Base-by-base conservation (phyloP, 2,888 invertebrate genomes). In the Lydus trimaculatus region DNA sequence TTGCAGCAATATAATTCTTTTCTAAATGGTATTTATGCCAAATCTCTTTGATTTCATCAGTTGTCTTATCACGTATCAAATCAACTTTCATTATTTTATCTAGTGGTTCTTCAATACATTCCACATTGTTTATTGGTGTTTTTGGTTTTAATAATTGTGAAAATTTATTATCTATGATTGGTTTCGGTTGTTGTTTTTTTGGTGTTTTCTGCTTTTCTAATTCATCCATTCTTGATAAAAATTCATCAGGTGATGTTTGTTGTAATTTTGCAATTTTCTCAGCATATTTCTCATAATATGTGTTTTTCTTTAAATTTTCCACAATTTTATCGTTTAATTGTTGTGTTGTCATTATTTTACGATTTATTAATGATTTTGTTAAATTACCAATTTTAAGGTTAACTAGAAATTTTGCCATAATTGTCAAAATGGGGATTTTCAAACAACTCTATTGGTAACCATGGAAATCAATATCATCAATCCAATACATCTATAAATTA, bases 261-360 rank as follows among this genome's bases (percentile, higher is more conserved):
- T 94, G 94, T 23, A 94, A 81, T 69, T 89, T 86, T 0, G 92
- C 89, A 72, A 96, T 93, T 82, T 94, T 94, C 1, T 88, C 85
- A 0, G 94, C 91, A 85, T 96, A 96, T 80, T 95, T 96, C 20
- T 91, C 91, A 79, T 87, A 95, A 81, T 92, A 95, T 0, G 95
- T 94, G 85, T 95, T 96, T 5, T 82, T 84, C 81, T 89, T 86
- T 68, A 90, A 80, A 73, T 89, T 87, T 72, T 90, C 89, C 62
- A 89, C 67, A 20, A 87, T 86, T 75, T 89, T 87, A 75, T 88
- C 86, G 75, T 84, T 81, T 61, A 81, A 86, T 17, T 76, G 71
- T 48, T 85, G 74, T 36, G 87, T 85, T 36, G 86, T 86, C 80
- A 81, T 85, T 71, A 88, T 84, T 23, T 1, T 0, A 11, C 23